Evolutionary conservation across 2,797 vertebrate species (phyloP).

Genomic region (Malurus leucopterus): DNA sequence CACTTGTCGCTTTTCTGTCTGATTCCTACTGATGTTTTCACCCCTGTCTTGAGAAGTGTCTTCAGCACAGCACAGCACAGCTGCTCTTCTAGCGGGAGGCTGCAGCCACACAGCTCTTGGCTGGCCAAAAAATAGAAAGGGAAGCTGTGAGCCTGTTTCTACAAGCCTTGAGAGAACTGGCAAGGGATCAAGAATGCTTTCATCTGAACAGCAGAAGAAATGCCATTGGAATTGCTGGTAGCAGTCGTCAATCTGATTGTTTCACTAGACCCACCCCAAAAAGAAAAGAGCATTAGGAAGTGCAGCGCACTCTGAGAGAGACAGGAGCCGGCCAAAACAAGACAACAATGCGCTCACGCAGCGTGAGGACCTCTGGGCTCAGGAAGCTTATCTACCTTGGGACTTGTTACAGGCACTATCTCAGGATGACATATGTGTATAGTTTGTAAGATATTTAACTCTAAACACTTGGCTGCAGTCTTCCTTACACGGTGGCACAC

Average conservation of each 20-base stretch:
- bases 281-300: slow-evolving; percentile 15
- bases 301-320: neutral
- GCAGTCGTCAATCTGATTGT: slow-evolving; percentile 20
- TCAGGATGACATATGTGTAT: slow-evolving; percentile 47
- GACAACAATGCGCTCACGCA: neutral
- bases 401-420: slow-evolving; percentile 40
- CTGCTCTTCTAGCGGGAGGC: slow-evolving; percentile 38
- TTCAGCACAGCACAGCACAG: neutral
- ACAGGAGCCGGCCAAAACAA: slow-evolving; percentile 4
- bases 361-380: slow-evolving; percentile 21
- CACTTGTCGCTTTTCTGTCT: neutral
- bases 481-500: neutral
- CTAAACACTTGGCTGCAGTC: neutral
- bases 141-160: slow-evolving; percentile 52
- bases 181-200: slow-evolving; percentile 49
- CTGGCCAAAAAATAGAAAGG: slow-evolving; percentile 17
- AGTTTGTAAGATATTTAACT: slow-evolving; percentile 38
- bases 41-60: neutral
- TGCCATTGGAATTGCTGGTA: slow-evolving; percentile 47
- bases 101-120: slow-evolving; percentile 20
- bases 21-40: slow-evolving; percentile 13
- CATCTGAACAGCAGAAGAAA: slow-evolving; percentile 39
- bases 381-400: slow-evolving; percentile 51
- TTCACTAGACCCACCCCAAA: neutral
- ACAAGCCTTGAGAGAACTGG: slow-evolving; percentile 49